Evolutionary conservation across 2,797 vertebrate genomes (phyloP).

Genomic region (Enteromius unitaeniatus): DNA sequence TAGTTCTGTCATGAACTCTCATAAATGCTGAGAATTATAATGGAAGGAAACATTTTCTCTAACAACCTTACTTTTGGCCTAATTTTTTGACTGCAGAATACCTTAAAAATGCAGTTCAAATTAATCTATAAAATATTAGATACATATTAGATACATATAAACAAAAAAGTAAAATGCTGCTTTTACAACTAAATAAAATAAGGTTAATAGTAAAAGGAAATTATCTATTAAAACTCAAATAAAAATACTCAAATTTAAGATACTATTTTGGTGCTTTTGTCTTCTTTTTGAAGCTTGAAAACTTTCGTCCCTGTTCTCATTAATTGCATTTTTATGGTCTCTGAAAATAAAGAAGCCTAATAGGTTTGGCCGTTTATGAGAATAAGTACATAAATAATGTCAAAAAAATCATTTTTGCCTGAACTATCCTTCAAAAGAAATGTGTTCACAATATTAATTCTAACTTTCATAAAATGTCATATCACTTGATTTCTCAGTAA

Average conservation of each 20-base stretch:
- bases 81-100: background rate
- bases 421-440: constrained; percentile 39
- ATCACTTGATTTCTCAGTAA: background rate
- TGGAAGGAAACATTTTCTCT: background rate
- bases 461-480: background rate
- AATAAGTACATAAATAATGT: background rate
- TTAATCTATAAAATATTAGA: background rate
- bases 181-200: background rate
- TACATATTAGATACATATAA: background rate
- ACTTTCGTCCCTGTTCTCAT: background rate
- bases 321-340: background rate
- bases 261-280: background rate
- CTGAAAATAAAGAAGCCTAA: background rate
- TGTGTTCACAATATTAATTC: constrained; percentile 38
- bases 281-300: background rate
- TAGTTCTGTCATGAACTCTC: background rate
- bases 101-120: background rate
- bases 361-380: background rate
- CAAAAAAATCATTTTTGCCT: background rate
- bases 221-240: background rate
- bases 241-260: background rate
- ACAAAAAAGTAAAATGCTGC: background rate
- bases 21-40: background rate
- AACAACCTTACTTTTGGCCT: background rate
- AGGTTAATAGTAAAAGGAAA: background rate